A percentile compares a stretch with the other conserved stretches of the same genome.
Conservation (phyloP, 2,888 invertebrate genomes). For the Eupeodes latifasciatus region DNA sequence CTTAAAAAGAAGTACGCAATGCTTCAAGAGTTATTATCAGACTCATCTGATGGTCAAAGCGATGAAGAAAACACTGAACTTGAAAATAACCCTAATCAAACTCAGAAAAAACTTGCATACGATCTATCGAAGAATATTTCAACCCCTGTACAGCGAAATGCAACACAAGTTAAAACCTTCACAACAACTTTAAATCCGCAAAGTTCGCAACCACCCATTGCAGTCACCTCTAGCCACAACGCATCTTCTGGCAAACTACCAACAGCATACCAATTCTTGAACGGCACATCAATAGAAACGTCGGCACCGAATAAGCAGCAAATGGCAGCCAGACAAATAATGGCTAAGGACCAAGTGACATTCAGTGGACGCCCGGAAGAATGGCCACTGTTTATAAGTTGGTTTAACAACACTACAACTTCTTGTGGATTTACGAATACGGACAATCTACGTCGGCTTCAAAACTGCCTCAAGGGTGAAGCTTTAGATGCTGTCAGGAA, state of each 20-base stretch:
- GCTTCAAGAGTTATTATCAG: too few relatives aligned
- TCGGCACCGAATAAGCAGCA: conserved; percentile 13
- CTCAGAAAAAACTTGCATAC: too few relatives aligned
- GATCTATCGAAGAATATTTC: too few relatives aligned
- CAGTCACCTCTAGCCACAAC: background rate
- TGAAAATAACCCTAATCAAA: too few relatives aligned
- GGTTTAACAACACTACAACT: conserved; percentile 7
- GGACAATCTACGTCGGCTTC: conserved; percentile 8
- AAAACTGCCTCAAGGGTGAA: conserved; percentile 26
- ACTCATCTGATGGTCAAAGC: too few relatives aligned
- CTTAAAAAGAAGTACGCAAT: too few relatives aligned
- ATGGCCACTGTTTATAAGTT: conserved; percentile 18
- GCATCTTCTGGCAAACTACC: background rate
- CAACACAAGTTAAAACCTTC: background rate
- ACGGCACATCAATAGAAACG: background rate
- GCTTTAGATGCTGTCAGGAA: conserved; percentile 18
- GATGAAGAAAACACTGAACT: too few relatives aligned
- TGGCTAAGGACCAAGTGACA: conserved; percentile 9
- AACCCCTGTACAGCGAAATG: conserved; percentile 7
- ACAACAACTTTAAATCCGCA: background rate
- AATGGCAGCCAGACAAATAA: conserved; percentile 34
- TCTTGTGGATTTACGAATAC: conserved; percentile 25
- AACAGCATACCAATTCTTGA: conserved; percentile 1
- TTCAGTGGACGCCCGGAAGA: conserved; percentile 15
- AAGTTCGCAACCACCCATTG: background rate